These are phyloP conservation scores for Rhodophaea formosa DNA, from an alignment of 2,888 invertebrate species.

Conservation along the genomic window DNA sequence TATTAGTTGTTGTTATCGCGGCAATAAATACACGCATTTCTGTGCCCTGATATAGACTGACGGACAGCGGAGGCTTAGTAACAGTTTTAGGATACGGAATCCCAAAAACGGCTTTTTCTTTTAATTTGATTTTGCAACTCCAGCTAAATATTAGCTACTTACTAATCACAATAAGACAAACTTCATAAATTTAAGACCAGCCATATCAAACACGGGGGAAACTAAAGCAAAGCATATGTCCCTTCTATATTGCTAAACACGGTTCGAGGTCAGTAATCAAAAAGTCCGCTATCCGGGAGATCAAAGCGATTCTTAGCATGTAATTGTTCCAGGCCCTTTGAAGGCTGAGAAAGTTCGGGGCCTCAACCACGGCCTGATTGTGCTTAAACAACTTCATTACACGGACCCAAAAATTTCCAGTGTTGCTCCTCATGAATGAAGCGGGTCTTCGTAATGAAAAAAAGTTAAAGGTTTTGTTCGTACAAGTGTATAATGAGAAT, in stretches of 20 bases:
- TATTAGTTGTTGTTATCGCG: too few relatives aligned
- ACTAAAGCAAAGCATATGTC: neutral
- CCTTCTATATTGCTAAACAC: conserved; percentile 1
- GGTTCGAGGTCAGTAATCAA: conserved; percentile 37
- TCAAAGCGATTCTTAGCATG: conserved; percentile 43
- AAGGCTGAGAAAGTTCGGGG: conserved; percentile 11
- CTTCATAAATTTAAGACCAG: too few relatives aligned
- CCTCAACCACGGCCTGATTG: conserved; percentile 17
- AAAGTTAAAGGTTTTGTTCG: conserved; percentile 7
- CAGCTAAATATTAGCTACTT: too few relatives aligned
- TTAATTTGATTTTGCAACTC: too few relatives aligned
- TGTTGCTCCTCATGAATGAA: conserved; percentile 7
- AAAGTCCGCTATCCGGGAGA: conserved; percentile 44
- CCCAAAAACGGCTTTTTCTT: too few relatives aligned
- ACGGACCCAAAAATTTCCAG: neutral
- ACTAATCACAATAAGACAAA: too few relatives aligned
- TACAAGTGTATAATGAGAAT: neutral
- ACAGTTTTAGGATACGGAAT: too few relatives aligned
- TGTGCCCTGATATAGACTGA: too few relatives aligned
- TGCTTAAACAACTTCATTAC: conserved; percentile 16
- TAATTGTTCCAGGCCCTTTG: conserved; percentile 31
- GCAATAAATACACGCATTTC: too few relatives aligned
- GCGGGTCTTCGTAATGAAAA: conserved; percentile 7
- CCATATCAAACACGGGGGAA: neutral
- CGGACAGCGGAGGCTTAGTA: too few relatives aligned